phyloP scores from a whole-genome alignment of 2,888 invertebrate species.

The Nudaria mundana region DNA sequence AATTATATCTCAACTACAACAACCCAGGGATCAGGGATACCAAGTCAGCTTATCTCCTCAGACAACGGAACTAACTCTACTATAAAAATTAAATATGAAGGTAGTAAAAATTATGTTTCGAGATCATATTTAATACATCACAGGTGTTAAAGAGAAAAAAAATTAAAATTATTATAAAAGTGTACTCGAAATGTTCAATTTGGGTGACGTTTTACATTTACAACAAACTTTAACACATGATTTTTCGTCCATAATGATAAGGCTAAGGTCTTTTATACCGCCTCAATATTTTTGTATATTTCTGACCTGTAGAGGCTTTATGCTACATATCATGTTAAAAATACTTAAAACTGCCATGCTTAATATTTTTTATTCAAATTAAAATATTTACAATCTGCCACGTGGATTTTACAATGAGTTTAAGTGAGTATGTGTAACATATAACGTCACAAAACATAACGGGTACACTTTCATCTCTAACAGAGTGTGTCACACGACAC shows the following conservation, averaged over 20 bases:
- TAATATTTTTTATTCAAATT: background rate
- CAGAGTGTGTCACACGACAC: slow-evolving; percentile 17
- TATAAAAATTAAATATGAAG: slow-evolving; percentile 74
- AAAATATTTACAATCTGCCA: background rate
- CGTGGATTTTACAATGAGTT: background rate
- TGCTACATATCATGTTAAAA: too few species aligned
- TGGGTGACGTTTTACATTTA: slow-evolving; percentile 9
- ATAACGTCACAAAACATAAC: slow-evolving; percentile 21
- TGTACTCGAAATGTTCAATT: slow-evolving; percentile 25
- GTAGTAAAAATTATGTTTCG: slow-evolving; percentile 79
- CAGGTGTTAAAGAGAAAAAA: slow-evolving; percentile 81
- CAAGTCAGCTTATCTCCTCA: slow-evolving; percentile 27
- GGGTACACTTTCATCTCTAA: slow-evolving; percentile 31
- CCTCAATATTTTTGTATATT: too few species aligned
- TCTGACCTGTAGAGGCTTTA: too few species aligned
- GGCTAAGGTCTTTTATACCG: too few species aligned
- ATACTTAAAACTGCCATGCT: background rate
- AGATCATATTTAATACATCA: slow-evolving; percentile 86
- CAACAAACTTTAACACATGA: slow-evolving; percentile 10
- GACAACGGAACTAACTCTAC: slow-evolving; percentile 56
- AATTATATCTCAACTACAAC: slow-evolving; percentile 67
- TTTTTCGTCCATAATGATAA: too few species aligned
- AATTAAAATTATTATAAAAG: slow-evolving; percentile 40
- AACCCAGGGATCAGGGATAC: slow-evolving; percentile 67
- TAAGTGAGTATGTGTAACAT: too few species aligned